A percentile compares a stretch with the other conserved stretches of the same genome.
Conservation (phyloP, 2,888 invertebrate species). For the Calliphora vomitoria region DNA sequence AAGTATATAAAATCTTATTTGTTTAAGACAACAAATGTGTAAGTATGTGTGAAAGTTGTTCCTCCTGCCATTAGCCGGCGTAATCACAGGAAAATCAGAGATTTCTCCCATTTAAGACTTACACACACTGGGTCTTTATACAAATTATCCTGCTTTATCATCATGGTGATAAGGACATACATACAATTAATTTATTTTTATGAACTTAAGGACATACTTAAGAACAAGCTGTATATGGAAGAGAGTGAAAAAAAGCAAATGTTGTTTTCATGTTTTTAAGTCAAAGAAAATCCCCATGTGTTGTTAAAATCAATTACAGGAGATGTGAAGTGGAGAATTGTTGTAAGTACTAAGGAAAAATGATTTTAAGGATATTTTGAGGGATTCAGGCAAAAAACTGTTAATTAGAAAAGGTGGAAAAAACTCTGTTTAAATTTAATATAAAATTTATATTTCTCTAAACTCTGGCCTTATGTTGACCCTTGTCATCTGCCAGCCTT, state of each 20-base stretch:
- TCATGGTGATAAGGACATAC: neutral
- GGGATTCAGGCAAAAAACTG: neutral
- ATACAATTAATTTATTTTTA: neutral
- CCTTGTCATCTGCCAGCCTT: neutral
- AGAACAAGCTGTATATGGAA: neutral
- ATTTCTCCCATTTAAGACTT: neutral
- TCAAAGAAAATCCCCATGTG: neutral
- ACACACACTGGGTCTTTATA: neutral
- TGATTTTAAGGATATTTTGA: neutral
- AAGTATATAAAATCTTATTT: constrained; percentile 10
- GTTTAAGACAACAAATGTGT: neutral
- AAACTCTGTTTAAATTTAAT: too few species aligned
- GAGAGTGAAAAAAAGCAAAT: neutral
- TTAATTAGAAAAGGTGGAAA: neutral
- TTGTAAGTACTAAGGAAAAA: neutral
- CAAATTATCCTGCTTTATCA: neutral
- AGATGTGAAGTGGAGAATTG: neutral
- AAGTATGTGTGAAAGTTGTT: neutral
- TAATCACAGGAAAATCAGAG: neutral
- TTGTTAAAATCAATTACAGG: constrained; percentile 2
- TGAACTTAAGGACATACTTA: neutral
- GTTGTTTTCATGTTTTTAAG: neutral
- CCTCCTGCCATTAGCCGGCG: neutral
- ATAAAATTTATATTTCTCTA: neutral
- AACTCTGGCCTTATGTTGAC: neutral